Evolutionary conservation across 2,113 vertebrate genomes (phyloP).

Genomic region (Colossoma macropomum): DNA sequence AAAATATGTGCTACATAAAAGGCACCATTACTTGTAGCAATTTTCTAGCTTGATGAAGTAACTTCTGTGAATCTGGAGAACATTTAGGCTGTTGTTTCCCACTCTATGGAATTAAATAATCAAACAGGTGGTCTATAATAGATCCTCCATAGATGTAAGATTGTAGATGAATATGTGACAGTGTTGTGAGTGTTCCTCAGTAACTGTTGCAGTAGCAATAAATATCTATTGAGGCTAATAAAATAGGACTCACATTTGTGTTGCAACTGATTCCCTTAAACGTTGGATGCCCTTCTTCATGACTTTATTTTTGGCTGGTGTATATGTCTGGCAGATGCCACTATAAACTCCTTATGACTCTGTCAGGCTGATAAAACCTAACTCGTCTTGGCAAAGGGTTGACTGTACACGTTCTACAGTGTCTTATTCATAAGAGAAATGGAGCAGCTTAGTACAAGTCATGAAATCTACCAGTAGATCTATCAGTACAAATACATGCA

Average conservation of each 20-base stretch:
- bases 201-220: neutral
- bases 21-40: too few relatives aligned
- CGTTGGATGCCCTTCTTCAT: conserved; percentile 64
- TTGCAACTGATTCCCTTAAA: conserved; percentile 75
- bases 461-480: too few relatives aligned
- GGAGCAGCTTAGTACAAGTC: neutral
- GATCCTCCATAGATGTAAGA: neutral
- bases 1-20: too few relatives aligned
- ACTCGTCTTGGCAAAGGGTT: conserved; percentile 1
- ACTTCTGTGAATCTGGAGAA: too few relatives aligned
- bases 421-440: neutral
- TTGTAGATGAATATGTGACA: neutral
- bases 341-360: conserved; percentile 53
- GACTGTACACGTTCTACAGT: neutral
- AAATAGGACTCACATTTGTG: conserved; percentile 73
- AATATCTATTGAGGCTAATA: conserved; percentile 45
- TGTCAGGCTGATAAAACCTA: conserved; percentile 34
- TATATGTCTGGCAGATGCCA: conserved; percentile 77
- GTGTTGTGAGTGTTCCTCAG: neutral
- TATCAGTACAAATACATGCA: too few relatives aligned
- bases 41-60: too few relatives aligned
- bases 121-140: neutral
- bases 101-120: too few relatives aligned
- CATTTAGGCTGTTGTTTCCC: too few relatives aligned
- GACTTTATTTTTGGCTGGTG: conserved; percentile 75